Percentiles rank a stretch among this genome's conserved stretches.
phyloP scores from a whole-genome alignment of 2,113 vertebrate genomes.

The Camelus bactrianus region DNA sequence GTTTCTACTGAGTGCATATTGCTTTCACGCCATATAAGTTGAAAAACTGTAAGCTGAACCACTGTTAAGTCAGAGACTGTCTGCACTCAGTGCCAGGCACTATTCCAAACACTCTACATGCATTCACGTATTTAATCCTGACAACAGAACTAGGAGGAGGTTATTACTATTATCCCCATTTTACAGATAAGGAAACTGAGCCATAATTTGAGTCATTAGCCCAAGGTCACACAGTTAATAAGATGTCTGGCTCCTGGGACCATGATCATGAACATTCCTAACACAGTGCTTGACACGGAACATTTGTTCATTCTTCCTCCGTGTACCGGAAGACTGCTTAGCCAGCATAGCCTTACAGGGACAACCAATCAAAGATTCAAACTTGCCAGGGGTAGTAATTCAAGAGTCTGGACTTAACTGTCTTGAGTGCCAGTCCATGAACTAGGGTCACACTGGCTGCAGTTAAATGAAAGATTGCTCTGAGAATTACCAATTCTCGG shows the following conservation, averaged over 20 bases:
- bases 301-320: not conserved
- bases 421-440: not conserved
- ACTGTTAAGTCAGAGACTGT: not conserved
- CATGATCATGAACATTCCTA: accelerated
- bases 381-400: not conserved
- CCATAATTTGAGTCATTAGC: not conserved
- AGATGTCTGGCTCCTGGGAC: not conserved
- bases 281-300: accelerated
- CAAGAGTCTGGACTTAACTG: not conserved
- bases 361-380: not conserved
- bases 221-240: not conserved
- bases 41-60: not conserved
- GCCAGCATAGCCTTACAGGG: not conserved
- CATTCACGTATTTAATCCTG: not conserved
- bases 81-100: not conserved
- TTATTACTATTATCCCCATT: not conserved
- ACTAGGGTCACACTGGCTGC: not conserved
- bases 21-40: not conserved
- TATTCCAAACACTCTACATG: not conserved
- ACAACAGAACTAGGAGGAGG: not conserved
- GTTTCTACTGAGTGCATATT: not conserved
- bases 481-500: not conserved
- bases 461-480: not conserved
- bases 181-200: not conserved
- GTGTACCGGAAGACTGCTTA: not conserved